Conservation (phyloP, 2,113 vertebrate species). For the Cranoglanis bouderius region DNA sequence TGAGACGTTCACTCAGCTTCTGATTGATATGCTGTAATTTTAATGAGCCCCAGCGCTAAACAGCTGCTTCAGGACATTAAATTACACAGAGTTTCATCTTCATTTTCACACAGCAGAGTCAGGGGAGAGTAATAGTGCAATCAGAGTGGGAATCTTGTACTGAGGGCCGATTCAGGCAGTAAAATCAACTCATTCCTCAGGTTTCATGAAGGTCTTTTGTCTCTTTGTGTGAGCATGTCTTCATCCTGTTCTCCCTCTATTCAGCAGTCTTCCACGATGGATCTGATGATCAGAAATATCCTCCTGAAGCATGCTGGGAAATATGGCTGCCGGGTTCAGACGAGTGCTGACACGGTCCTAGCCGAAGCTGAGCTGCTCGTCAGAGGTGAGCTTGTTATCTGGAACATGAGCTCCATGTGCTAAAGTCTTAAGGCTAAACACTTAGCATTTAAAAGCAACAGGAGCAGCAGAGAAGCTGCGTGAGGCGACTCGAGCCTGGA, state of each 20-base stretch:
- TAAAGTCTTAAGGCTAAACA: not conserved
- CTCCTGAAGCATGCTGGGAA: conserved; percentile 93
- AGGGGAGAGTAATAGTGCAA: conserved; percentile 61
- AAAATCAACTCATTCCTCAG: conserved; percentile 44
- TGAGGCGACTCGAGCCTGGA: not conserved
- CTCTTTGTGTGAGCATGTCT: conserved; percentile 34
- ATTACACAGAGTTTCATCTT: conserved; percentile 69
- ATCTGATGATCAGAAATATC: conserved; percentile 98
- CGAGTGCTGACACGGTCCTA: conserved; percentile 85
- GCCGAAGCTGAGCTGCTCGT: conserved; percentile 92
- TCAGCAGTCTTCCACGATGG: conserved; percentile 93
- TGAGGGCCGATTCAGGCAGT: conserved; percentile 10
- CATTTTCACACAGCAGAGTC: conserved; percentile 59
- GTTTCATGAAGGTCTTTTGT: conserved; percentile 59
- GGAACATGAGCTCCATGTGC: not conserved
- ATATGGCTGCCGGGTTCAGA: conserved; percentile 91
- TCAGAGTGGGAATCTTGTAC: conserved; percentile 57
- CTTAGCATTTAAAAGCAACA: not conserved
- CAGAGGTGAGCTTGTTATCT: conserved; percentile 79
- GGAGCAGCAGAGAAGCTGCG: not conserved
- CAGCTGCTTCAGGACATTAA: conserved; percentile 70
- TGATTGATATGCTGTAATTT: conserved; percentile 70
- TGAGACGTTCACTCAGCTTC: conserved; percentile 52
- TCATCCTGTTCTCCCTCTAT: conserved; percentile 64
- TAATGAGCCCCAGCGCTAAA: conserved; percentile 74